Conservation (phyloP, 2,797 vertebrate genomes). For the Cottoperca gobio region DNA sequence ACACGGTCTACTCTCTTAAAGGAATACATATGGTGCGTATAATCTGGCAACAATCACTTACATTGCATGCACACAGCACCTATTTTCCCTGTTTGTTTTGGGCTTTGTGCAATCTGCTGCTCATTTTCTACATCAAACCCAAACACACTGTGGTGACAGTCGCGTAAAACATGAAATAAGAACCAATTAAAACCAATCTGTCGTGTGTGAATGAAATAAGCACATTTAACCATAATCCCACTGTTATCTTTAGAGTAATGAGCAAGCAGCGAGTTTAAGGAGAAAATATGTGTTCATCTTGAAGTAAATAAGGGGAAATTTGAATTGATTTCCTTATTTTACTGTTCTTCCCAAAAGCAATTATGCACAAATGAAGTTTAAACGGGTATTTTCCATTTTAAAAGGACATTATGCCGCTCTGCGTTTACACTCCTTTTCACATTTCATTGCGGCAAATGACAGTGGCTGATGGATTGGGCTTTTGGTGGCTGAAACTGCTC, state of each 20-base stretch:
- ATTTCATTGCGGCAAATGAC: constrained; percentile 78
- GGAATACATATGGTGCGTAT: constrained; percentile 66
- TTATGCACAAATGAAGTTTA: constrained; percentile 78
- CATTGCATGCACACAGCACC: constrained; percentile 72
- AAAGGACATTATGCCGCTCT: constrained; percentile 77
- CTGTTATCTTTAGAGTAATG: constrained; percentile 75
- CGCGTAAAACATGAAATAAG: constrained; percentile 75
- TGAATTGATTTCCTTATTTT: constrained; percentile 64
- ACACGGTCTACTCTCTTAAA: constrained; percentile 54
- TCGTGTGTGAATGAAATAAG: constrained; percentile 70
- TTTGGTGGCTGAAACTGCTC: constrained; percentile 82
- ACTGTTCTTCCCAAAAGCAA: constrained; percentile 70
- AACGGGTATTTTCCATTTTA: constrained; percentile 83
- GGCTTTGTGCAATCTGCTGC: constrained; percentile 73
- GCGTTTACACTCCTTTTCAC: constrained; percentile 74
- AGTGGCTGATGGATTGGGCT: constrained; percentile 86
- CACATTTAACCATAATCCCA: constrained; percentile 71
- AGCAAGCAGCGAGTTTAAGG: constrained; percentile 57
- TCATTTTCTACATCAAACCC: constrained; percentile 78
- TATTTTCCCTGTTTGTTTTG: constrained; percentile 74
- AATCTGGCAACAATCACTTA: constrained; percentile 76
- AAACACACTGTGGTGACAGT: constrained; percentile 73
- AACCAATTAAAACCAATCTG: constrained; percentile 69
- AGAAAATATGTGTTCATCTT: constrained; percentile 60
- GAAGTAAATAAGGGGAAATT: constrained; percentile 72